Evolutionary conservation across 2,797 vertebrate genomes (phyloP).

Genomic region (Crenichthys baileyi): DNA sequence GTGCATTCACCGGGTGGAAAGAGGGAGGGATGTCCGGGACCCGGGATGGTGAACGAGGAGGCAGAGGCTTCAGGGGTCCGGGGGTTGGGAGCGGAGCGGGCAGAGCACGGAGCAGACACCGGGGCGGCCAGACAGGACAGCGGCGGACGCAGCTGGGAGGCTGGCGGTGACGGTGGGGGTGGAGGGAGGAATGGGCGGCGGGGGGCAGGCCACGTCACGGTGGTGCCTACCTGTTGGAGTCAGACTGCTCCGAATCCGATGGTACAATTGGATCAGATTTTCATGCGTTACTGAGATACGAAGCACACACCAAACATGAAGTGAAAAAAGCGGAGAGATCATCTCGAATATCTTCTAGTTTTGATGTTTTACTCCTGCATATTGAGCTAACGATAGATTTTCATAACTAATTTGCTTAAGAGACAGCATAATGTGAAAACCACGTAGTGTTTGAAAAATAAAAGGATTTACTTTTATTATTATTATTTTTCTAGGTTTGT

Average conservation of each 20-base stretch:
- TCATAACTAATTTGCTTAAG: neutral
- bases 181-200: conserved; percentile 71
- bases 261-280: neutral
- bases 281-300: neutral
- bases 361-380: neutral
- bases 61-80: conserved; percentile 71
- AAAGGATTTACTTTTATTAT: no score
- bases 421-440: neutral
- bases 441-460: neutral
- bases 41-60: conserved; percentile 75
- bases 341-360: neutral
- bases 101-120: conserved; percentile 74
- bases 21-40: conserved; percentile 34
- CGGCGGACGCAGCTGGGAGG: conserved; percentile 84
- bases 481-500: no score
- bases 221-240: conserved; percentile 74
- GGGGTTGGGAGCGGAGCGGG: conserved; percentile 61
- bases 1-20: conserved; percentile 81
- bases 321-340: neutral
- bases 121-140: conserved; percentile 78
- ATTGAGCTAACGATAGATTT: neutral
- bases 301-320: neutral
- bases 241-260: neutral
- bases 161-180: conserved; percentile 74
- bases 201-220: conserved; percentile 74